Percentiles rank a stretch among this genome's conserved stretches.
These are phyloP conservation scores for Linnaemya tessellans DNA, from an alignment of 2,888 invertebrate species.

Conservation along the genomic window DNA sequence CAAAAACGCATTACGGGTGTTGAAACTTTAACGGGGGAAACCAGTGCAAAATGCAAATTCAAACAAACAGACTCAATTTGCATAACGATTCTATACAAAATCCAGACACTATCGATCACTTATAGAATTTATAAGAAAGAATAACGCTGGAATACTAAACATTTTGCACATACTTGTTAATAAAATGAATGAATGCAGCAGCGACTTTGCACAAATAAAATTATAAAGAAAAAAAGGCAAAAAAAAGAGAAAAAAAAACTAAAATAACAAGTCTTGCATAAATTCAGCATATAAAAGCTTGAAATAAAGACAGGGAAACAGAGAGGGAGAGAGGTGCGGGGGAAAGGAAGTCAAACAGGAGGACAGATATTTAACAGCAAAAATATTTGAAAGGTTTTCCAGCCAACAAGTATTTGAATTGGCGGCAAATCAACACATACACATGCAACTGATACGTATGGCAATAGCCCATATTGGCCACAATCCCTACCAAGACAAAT, in stretches of 20 bases:
- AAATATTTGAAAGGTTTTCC: slow-evolving; percentile 18
- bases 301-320: not conserved
- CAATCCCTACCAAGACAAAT: slow-evolving; percentile 18
- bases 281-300: not conserved
- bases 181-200: slow-evolving; percentile 46
- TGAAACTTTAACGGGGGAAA: slow-evolving; percentile 13
- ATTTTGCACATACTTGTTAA: slow-evolving; percentile 58
- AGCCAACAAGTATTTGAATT: slow-evolving; percentile 4
- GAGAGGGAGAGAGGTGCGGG: not conserved
- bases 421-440: slow-evolving; percentile 1
- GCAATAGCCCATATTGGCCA: not conserved
- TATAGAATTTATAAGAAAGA: slow-evolving; percentile 57
- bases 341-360: not conserved
- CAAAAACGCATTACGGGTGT: slow-evolving; percentile 5
- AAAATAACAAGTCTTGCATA: slow-evolving; percentile 20
- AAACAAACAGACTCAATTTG: slow-evolving; percentile 67
- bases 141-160: slow-evolving; percentile 47
- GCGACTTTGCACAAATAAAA: slow-evolving; percentile 17
- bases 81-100: slow-evolving; percentile 69
- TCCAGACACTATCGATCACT: slow-evolving; percentile 70
- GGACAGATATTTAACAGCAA: not conserved
- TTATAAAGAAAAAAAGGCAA: not conserved
- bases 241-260: not conserved
- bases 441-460: not conserved
- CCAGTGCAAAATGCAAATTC: slow-evolving; percentile 14